Base-by-base conservation (phyloP, 2,797 vertebrate genomes). In the Dermochelys coriacea region DNA sequence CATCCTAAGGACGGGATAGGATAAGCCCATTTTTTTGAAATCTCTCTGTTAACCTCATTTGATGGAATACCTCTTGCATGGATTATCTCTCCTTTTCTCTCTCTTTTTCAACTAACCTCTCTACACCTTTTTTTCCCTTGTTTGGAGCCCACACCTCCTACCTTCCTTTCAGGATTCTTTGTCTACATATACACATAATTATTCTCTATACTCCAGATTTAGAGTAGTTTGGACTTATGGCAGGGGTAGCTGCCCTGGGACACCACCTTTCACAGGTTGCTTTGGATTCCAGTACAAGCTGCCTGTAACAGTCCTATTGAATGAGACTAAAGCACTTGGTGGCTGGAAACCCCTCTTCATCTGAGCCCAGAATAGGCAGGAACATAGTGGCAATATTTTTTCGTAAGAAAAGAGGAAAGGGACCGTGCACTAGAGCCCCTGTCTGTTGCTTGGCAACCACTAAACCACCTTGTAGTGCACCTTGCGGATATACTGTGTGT, bases 361-460 rank as follows among this genome's bases (percentile, higher is more conserved):
- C 80, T 10, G 79, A 90, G 54, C 59, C 90, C 31, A 54, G 41
- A 85, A 83, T 16, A 14, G n/a, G 21, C 19, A 71, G 18, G 47
- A 88, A 54, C 90, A 91, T 8, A 64, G 2, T 12, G 41, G 0
- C 45, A 74, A 81, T 51, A 8, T 59, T 95, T 45, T 25, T 41
- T 18, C 87, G 50, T 86, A 0, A 47, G 9, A 37, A 6, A 23
- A 80, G 79, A 89, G 37, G 81, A 92, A 93, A 45, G 54, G 41
- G 18, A 57, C 86, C 55, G 11, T 91, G 52, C 90, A 93, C 59
- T n/a, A 41, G 74, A 57, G 71, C 77, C 82, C 25, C 71, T 93
- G 25, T 16, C 80, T 80, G 96, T 97, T 98, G 96, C 96, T 90
- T 94, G 93, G 95, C 95, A 97, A 96, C 97, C 85, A 86, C 86